Evolutionary conservation across 1,140 invertebrate genomes (phyloP).

Genomic region (Drosophila repleta): DNA sequence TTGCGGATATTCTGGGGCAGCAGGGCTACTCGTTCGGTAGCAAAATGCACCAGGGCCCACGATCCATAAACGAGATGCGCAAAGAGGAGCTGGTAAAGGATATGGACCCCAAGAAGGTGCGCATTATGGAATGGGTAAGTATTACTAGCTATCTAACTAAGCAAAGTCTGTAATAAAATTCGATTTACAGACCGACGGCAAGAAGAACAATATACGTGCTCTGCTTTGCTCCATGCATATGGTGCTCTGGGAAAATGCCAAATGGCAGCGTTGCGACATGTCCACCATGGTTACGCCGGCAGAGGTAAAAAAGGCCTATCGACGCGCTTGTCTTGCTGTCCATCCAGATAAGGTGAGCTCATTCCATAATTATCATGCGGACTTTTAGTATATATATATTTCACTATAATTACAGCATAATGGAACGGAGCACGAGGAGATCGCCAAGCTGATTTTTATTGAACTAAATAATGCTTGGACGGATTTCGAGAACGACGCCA

Average conservation of each 20-base stretch:
- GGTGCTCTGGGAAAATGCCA: slow-evolving; percentile 96
- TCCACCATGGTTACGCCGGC: slow-evolving; percentile 94
- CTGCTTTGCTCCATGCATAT: slow-evolving; percentile 96
- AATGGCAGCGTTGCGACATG: slow-evolving; percentile 97
- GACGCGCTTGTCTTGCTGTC: slow-evolving; percentile 97
- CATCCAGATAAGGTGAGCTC: slow-evolving; percentile 97
- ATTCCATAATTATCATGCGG: neutral
- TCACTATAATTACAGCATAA: slow-evolving; percentile 89
- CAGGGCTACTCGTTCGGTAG: slow-evolving; percentile 93
- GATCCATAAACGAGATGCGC: slow-evolving; percentile 96
- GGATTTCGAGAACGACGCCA: slow-evolving; percentile 96
- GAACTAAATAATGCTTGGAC: slow-evolving; percentile 99
- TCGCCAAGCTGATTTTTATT: slow-evolving; percentile 99
- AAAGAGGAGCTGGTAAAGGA: slow-evolving; percentile 93
- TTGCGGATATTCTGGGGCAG: slow-evolving; percentile 94
- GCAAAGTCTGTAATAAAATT: slow-evolving; percentile 1
- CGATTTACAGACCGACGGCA: slow-evolving; percentile 92
- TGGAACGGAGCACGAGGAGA: slow-evolving; percentile 93
- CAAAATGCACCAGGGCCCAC: slow-evolving; percentile 91
- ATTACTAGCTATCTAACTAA: no score
- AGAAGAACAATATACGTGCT: slow-evolving; percentile 97
- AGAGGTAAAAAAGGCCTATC: slow-evolving; percentile 98
- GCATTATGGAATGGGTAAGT: slow-evolving; percentile 90
- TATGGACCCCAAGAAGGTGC: slow-evolving; percentile 96
- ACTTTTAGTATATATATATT: slow-evolving; percentile 30